Evolutionary conservation across 2,888 invertebrate species (phyloP).

Genomic region (Mesorhabditis spiculigera): DNA sequence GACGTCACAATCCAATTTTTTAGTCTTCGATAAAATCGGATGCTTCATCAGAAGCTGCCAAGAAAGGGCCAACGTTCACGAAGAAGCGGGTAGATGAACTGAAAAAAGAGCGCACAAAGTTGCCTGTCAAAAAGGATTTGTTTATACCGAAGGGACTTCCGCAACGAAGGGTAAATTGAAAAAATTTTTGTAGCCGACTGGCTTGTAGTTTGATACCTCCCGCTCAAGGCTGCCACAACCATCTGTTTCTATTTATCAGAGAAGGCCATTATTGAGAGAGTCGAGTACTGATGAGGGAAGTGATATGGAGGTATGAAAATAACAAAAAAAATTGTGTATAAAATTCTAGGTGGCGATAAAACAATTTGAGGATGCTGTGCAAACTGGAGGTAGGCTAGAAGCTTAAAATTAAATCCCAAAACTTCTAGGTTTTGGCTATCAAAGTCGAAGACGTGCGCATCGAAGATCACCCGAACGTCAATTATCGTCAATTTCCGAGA

Average conservation of each 20-base stretch:
- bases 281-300: conserved; percentile 3
- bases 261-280: neutral
- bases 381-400: neutral
- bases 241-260: neutral
- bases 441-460: conserved; percentile 2
- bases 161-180: neutral
- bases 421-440: neutral
- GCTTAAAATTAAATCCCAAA: neutral
- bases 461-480: conserved; percentile 22
- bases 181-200: neutral
- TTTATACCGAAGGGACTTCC: neutral
- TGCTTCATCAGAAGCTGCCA: neutral
- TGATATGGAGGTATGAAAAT: conserved; percentile 2
- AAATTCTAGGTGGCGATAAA: conserved; percentile 1
- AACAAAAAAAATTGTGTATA: neutral
- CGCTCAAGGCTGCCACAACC: neutral
- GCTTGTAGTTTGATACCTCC: neutral
- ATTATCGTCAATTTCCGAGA: conserved; percentile 40
- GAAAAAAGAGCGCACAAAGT: neutral
- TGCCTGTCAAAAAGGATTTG: neutral
- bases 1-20: neutral
- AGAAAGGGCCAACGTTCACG: conserved; percentile 4
- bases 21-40: neutral
- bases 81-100: neutral
- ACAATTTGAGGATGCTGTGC: neutral